Evolutionary conservation across 2,888 invertebrate genomes (phyloP).

Genomic region (Alviniconcha strummeri): DNA sequence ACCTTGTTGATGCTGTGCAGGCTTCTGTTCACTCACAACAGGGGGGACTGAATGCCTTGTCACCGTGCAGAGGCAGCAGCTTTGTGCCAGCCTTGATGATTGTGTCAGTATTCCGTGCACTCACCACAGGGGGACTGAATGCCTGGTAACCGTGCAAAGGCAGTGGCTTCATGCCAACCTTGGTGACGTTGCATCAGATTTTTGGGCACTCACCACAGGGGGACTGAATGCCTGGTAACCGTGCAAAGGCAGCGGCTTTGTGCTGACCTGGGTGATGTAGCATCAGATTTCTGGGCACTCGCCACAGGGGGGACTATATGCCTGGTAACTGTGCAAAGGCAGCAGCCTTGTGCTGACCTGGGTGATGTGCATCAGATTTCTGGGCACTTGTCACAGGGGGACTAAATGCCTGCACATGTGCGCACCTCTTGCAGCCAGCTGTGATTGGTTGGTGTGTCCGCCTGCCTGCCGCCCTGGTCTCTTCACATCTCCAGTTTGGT

Average conservation of each 20-base stretch:
- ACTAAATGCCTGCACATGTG: slow-evolving; percentile 24
- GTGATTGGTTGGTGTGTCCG: neutral
- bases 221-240: slow-evolving; percentile 21
- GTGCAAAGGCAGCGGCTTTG: slow-evolving; percentile 1
- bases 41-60: slow-evolving; percentile 14
- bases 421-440: slow-evolving; percentile 14
- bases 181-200: neutral
- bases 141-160: neutral
- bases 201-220: neutral
- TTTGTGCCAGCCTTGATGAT: neutral
- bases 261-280: neutral
- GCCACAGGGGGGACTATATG: neutral
- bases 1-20: neutral
- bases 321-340: neutral
- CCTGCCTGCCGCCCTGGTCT: slow-evolving; percentile 6
- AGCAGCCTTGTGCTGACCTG: slow-evolving; percentile 9
- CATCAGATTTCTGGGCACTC: neutral
- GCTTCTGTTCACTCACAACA: neutral
- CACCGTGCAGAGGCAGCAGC: neutral
- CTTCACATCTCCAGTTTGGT: neutral
- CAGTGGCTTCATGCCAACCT: neutral
- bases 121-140: slow-evolving; percentile 4
- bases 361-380: neutral
- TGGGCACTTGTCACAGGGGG: neutral
- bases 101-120: no score